A percentile compares a stretch with the other conserved stretches of the same genome.
phyloP scores from a whole-genome alignment of 2,797 vertebrate genomes.

The Gymnoscopelus microlampas region DNA sequence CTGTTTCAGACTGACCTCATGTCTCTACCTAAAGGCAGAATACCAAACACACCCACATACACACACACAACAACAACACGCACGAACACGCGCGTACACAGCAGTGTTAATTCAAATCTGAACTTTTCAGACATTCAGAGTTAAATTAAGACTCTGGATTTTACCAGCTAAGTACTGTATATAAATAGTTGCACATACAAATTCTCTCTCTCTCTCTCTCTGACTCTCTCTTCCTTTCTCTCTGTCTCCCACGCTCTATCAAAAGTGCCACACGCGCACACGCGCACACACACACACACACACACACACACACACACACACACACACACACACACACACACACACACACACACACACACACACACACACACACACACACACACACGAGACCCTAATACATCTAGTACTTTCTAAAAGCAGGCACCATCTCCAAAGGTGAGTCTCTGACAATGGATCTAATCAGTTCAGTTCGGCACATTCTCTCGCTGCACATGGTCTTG shows the following conservation, averaged over 20 bases:
- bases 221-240: background rate
- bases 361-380: slow-evolving; percentile 23
- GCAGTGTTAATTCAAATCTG: no score
- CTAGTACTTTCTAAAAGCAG: slow-evolving; percentile 3
- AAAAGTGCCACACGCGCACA: background rate
- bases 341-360: background rate
- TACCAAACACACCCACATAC: slow-evolving; percentile 32
- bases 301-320: slow-evolving; percentile 18
- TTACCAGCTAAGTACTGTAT: no score
- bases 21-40: slow-evolving; percentile 52
- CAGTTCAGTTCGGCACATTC: slow-evolving; percentile 20
- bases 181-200: no score
- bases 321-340: slow-evolving; percentile 7
- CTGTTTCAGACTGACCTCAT: slow-evolving; percentile 39
- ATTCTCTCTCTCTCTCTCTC: background rate
- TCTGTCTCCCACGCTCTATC: background rate
- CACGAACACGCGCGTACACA: background rate
- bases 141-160: no score
- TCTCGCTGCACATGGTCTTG: slow-evolving; percentile 16
- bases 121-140: no score
- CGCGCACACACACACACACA: background rate
- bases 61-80: background rate
- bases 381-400: background rate
- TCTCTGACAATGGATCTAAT: slow-evolving; percentile 39
- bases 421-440: slow-evolving; percentile 13